A percentile compares a stretch with the other conserved stretches of the same genome.
phyloP scores from a whole-genome alignment of 1,140 invertebrate species.

The Tachypleus tridentatus region DNA sequence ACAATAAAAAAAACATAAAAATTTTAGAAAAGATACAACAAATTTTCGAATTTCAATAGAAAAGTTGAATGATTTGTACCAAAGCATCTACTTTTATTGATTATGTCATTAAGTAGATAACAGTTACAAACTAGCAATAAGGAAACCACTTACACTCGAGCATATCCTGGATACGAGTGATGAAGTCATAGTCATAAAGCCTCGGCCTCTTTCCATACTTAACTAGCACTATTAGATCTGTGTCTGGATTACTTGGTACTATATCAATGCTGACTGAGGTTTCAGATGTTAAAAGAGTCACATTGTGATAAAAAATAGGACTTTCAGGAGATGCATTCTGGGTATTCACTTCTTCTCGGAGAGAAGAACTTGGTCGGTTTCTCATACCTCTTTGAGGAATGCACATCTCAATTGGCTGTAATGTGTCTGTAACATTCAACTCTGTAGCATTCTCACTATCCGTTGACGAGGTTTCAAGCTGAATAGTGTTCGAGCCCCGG shows the following conservation, averaged over 20 bases:
- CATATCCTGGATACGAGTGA: constrained; percentile 3
- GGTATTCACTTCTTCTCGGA: constrained; percentile 7
- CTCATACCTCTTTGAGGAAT: background rate
- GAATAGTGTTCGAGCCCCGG: constrained; percentile 5
- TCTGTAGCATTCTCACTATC: constrained; percentile 7
- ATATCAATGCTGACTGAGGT: constrained; percentile 7
- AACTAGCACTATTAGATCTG: constrained; percentile 8
- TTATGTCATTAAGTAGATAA: no score
- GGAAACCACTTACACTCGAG: no score
- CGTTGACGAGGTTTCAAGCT: constrained; percentile 6
- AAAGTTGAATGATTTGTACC: no score
- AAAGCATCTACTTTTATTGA: no score
- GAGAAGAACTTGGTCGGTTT: background rate
- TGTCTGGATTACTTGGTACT: constrained; percentile 2
- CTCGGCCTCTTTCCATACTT: constrained; percentile 11
- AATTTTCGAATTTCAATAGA: no score
- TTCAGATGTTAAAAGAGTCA: constrained; percentile 9
- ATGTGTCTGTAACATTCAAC: constrained; percentile 3
- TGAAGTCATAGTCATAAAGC: constrained; percentile 11
- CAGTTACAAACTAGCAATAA: no score
- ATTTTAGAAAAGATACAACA: no score
- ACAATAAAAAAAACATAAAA: no score
- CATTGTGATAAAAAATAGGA: constrained; percentile 8
- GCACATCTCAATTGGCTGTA: constrained; percentile 13
- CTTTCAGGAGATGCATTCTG: constrained; percentile 6